Conservation (phyloP, 2,888 invertebrate species). For the Lasioglossum villosulum region DNA sequence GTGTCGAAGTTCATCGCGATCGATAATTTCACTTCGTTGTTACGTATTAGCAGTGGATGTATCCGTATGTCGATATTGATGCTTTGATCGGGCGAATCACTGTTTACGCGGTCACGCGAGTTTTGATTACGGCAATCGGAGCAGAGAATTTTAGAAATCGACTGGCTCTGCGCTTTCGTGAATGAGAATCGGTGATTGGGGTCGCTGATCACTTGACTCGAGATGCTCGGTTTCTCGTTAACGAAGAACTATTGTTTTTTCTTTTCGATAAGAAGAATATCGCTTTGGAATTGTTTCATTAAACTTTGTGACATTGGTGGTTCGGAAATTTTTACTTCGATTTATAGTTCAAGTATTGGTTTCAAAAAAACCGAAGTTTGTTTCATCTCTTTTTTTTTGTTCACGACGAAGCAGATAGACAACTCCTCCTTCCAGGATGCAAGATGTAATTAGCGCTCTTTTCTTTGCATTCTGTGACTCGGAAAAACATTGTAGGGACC, state of each 20-base stretch:
- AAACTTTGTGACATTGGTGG: not conserved
- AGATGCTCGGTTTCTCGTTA: not conserved
- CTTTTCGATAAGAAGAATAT: not conserved
- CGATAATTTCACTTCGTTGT: not conserved
- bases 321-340: not conserved
- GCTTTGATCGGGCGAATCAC: not conserved
- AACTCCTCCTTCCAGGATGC: too few relatives aligned
- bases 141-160: not conserved
- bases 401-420: too few relatives aligned
- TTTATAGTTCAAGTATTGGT: not conserved
- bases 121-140: not conserved
- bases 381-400: too few relatives aligned
- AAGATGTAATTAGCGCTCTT: too few relatives aligned
- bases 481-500: too few relatives aligned
- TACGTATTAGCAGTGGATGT: not conserved
- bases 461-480: too few relatives aligned
- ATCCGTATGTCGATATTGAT: not conserved
- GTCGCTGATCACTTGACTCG: not conserved
- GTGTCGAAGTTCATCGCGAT: slow-evolving; percentile 17
- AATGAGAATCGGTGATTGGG: not conserved
- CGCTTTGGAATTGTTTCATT: not conserved
- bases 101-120: not conserved
- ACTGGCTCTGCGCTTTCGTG: not conserved
- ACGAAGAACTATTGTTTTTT: not conserved
- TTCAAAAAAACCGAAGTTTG: too few relatives aligned